Conservation (phyloP, 2,888 invertebrate species). For the Phlogophora meticulosa region DNA sequence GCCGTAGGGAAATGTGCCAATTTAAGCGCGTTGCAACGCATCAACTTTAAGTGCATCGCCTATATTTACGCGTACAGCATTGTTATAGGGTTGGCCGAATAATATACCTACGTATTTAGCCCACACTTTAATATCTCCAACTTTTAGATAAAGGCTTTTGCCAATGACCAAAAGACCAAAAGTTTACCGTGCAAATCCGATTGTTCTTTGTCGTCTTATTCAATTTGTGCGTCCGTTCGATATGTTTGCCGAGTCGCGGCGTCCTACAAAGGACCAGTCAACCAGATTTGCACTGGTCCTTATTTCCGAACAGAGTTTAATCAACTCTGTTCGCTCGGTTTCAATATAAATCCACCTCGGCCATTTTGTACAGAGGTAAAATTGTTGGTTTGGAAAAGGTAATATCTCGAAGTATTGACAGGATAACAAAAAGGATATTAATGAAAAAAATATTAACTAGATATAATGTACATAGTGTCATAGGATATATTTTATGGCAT, state of each 20-base stretch:
- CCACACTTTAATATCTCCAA: not conserved
- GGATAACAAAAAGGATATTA: too few species aligned
- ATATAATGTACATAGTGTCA: too few species aligned
- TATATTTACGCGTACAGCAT: slow-evolving; percentile 43
- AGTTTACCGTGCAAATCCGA: not conserved
- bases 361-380: not conserved
- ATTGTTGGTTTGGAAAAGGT: too few species aligned
- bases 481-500: too few species aligned
- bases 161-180: not conserved
- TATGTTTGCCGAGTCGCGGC: not conserved
- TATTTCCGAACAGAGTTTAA: not conserved
- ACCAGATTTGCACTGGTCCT: not conserved
- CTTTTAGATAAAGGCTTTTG: not conserved
- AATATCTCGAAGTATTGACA: too few species aligned
- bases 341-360: not conserved
- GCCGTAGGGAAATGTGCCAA: slow-evolving; percentile 47
- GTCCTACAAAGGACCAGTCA: not conserved
- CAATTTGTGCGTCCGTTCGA: not conserved
- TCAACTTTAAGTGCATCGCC: slow-evolving; percentile 50
- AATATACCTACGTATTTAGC: not conserved
- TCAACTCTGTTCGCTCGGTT: not conserved
- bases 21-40: slow-evolving; percentile 44
- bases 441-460: too few species aligned
- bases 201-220: not conserved
- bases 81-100: slow-evolving; percentile 20